Conservation (phyloP, 92 coral and sea anemone species). For the Meandrina meandrites region DNA sequence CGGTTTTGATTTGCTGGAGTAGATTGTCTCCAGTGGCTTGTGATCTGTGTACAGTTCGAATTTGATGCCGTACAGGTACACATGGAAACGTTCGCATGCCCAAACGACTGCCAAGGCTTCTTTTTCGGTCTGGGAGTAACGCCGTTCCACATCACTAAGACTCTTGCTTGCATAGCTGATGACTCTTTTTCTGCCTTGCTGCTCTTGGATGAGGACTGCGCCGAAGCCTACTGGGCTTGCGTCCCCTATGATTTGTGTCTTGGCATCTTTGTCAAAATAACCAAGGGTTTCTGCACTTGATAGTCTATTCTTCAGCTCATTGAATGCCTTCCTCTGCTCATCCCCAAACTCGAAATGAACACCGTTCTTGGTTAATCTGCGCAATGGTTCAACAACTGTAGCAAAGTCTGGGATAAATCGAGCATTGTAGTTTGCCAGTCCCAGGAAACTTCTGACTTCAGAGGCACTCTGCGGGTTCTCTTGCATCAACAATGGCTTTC, state of each 20-base stretch:
- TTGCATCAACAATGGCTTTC: neutral
- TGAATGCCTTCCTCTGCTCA: neutral
- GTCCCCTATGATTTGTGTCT: too few species aligned
- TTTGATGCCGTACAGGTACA: slow-evolving; percentile 13
- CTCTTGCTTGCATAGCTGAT: slow-evolving; percentile 17
- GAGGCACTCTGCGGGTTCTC: neutral
- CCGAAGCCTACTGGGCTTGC: slow-evolving; percentile 27
- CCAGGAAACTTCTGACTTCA: slow-evolving; percentile 20
- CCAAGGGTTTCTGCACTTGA: too few species aligned
- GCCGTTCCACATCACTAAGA: neutral
- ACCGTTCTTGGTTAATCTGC: neutral
- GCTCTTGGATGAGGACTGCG: slow-evolving; percentile 14
- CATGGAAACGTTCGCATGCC: slow-evolving; percentile 19
- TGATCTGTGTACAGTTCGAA: slow-evolving; percentile 7
- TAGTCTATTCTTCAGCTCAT: slow-evolving; percentile 2
- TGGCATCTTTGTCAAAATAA: neutral
- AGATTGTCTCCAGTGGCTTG: neutral
- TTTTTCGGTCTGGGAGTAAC: slow-evolving; percentile 10
- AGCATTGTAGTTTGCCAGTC: neutral
- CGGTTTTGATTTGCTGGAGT: neutral
- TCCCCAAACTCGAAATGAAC: neutral
- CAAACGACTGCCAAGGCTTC: slow-evolving; percentile 12
- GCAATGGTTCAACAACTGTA: slow-evolving; percentile 1
- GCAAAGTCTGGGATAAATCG: neutral
- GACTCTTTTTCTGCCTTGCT: slow-evolving; percentile 11